These are phyloP conservation scores for Drosophila erecta DNA, from an alignment of 1,140 invertebrate species.

Conservation along the genomic window DNA sequence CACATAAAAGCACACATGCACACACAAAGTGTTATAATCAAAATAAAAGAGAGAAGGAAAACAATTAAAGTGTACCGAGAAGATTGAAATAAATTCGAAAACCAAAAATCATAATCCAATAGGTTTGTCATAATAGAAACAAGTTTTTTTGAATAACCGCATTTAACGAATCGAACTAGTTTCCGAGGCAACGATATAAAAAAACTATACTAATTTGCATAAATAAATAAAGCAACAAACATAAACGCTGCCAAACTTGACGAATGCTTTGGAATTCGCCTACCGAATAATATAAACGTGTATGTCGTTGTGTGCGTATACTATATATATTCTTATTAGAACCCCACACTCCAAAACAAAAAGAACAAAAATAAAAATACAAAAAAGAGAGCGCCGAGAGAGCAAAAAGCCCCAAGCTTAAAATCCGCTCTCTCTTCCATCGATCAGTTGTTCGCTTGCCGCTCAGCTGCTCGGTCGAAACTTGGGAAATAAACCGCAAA, in stretches of 20 bases:
- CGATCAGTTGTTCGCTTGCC: slow-evolving; percentile 72
- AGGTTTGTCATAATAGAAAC: slow-evolving; percentile 35
- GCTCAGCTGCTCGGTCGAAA: slow-evolving; percentile 72
- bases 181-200: slow-evolving; percentile 39
- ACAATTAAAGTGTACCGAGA: slow-evolving; percentile 30
- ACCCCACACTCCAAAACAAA: slow-evolving; percentile 24
- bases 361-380: not conserved
- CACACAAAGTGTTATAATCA: slow-evolving; percentile 64
- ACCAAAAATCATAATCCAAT: slow-evolving; percentile 15
- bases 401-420: slow-evolving; percentile 26
- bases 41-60: slow-evolving; percentile 57
- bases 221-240: slow-evolving; percentile 77
- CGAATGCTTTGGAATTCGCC: slow-evolving; percentile 68
- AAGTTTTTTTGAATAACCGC: slow-evolving; percentile 21
- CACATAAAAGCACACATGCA: slow-evolving; percentile 7
- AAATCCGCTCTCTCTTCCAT: slow-evolving; percentile 19
- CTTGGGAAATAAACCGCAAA: slow-evolving; percentile 47
- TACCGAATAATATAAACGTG: slow-evolving; percentile 43
- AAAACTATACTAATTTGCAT: slow-evolving; percentile 62
- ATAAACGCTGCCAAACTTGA: slow-evolving; percentile 56
- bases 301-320: slow-evolving; percentile 4
- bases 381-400: slow-evolving; percentile 1
- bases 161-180: slow-evolving; percentile 74
- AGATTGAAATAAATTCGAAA: slow-evolving; percentile 27
- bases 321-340: slow-evolving; percentile 56